Percentiles rank a stretch among this genome's conserved stretches.
Conservation (phyloP, 2,797 vertebrate species). For the Halcyon badia region DNA sequence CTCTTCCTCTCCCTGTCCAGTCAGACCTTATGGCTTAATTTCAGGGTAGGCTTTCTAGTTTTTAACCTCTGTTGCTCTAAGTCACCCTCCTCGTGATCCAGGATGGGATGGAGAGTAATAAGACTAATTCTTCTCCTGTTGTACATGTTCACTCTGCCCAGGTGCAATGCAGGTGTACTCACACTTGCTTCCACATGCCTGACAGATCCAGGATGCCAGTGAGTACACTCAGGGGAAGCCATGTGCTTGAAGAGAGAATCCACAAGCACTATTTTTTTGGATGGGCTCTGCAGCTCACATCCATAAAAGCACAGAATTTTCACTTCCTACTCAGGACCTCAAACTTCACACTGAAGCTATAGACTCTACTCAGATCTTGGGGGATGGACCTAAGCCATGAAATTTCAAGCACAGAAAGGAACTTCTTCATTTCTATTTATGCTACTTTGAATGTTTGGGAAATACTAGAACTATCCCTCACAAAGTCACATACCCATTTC, state of each 20-base stretch:
- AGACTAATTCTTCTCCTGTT: neutral
- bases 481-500: neutral
- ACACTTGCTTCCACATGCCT: accelerated
- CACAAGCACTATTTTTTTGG: accelerated
- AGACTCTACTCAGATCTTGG: neutral
- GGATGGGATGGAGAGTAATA: neutral
- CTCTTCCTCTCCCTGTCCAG: slow-evolving; percentile 30
- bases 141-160: neutral
- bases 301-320: neutral
- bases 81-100: neutral
- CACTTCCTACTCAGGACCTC: neutral
- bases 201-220: neutral
- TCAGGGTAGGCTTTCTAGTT: neutral
- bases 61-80: slow-evolving; percentile 24
- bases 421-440: neutral
- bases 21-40: slow-evolving; percentile 50
- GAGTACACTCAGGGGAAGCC: neutral
- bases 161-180: neutral
- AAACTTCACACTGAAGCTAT: neutral
- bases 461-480: neutral
- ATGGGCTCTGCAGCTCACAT: neutral
- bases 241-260: neutral
- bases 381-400: neutral
- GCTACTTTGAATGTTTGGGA: neutral
- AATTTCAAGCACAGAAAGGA: neutral